Conservation (phyloP, 2,113 vertebrate genomes). For the Gallinago jamesoni region DNA sequence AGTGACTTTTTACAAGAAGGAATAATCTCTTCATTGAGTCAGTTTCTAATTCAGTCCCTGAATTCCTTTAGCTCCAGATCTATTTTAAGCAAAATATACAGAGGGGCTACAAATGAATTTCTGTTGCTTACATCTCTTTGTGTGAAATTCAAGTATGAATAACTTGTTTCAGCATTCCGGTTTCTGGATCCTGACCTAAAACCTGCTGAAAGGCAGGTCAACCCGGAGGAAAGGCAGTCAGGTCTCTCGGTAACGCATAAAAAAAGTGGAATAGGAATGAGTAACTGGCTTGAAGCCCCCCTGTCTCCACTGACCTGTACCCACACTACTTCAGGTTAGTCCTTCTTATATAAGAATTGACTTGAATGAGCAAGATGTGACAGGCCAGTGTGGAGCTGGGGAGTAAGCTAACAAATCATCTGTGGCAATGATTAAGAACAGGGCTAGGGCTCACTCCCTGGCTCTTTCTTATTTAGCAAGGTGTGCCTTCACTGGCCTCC, state of each 20-base stretch:
- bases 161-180: background rate
- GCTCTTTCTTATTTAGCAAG: background rate
- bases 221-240: background rate
- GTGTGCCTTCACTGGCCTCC: background rate
- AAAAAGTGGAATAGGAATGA: background rate
- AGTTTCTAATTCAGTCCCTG: constrained; percentile 25
- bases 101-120: background rate
- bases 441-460: background rate
- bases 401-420: background rate
- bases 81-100: constrained; percentile 34
- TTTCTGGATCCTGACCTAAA: background rate
- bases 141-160: background rate
- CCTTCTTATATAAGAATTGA: background rate
- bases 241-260: background rate
- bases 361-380: background rate
- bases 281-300: background rate
- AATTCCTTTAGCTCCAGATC: background rate
- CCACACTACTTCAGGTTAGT: background rate
- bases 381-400: background rate
- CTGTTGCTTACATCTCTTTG: background rate
- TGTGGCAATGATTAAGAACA: background rate
- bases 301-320: background rate
- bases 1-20: background rate
- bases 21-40: constrained; percentile 21
- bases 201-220: background rate